Base-by-base conservation (phyloP, 2,797 vertebrate species). In the Fistularia commersonii region DNA sequence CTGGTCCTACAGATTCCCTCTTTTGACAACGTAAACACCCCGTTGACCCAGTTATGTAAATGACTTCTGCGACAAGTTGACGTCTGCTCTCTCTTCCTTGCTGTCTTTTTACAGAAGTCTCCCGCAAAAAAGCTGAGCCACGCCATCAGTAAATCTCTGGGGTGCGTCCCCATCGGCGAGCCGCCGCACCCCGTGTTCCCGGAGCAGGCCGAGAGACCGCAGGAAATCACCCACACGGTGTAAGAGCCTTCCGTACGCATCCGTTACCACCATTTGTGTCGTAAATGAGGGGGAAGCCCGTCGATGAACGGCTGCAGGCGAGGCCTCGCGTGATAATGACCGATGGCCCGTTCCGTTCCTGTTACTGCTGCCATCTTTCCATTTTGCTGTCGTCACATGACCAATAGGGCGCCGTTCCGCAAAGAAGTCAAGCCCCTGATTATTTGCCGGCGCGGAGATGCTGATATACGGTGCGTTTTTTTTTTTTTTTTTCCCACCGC, bases 81-180 rank as follows among this genome's bases (percentile, higher is more conserved):
- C 45, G 2, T 1, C 7, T 7, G 1, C 42, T 50, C 14, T 63
- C 13, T 80, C 55, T 39, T 10, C 60, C 36, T 32, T n/a, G 33
- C 81, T n/a, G 55, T 64, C 66, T 15, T 46, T 77, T 75, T 55
- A 66, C 91, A 99, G 97, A 99, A 99, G 79, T 99, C 97, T 11
- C 97, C 97, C 4, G 96, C 97, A 51, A 99, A 99, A 91, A 99
- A 99, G 92, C 91, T 99, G 87, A 96, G 94, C 92, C 97, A 98
- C 23, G 97, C 97, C 8, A 98, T 99, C 89, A 98, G 95, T 67
- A 97, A 94, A 71, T 99, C 97, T 4, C 88, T 98, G 7, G 97
- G 97, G 53, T 99, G 97, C 0, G 94, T 99, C 12, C 97, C 96
- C 54, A 95, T 93, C 15, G 88, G 95, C 76, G 97, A 99, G 31